Conservation (phyloP, 2,888 invertebrate genomes). For the Erebia aethiops region DNA sequence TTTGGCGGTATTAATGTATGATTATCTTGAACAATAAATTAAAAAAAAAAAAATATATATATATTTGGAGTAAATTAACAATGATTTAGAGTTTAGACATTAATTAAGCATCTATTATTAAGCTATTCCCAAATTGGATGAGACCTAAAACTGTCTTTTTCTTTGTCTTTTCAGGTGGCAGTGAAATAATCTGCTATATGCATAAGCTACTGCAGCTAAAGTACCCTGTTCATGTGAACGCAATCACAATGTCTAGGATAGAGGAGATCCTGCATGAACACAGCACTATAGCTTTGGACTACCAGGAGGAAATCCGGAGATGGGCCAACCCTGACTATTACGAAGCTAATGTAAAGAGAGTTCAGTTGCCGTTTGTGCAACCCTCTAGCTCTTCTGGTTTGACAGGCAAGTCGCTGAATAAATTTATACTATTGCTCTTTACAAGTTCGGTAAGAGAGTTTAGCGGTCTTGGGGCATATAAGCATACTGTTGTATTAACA, state of each 20-base stretch:
- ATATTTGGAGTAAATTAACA: too few species aligned
- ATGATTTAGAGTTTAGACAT: too few species aligned
- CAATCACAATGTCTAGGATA: constrained; percentile 92
- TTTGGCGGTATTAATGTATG: too few species aligned
- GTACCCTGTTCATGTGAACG: constrained; percentile 95
- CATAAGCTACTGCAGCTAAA: constrained; percentile 95
- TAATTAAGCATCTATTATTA: too few species aligned
- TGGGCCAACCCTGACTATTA: constrained; percentile 94
- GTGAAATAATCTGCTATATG: constrained; percentile 92
- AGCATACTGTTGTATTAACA: too few species aligned
- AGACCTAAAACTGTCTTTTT: constrained; percentile 16
- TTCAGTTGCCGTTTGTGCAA: constrained; percentile 92
- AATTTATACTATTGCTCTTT: background rate
- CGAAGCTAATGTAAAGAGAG: constrained; percentile 90
- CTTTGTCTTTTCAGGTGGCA: constrained; percentile 88
- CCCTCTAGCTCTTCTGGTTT: constrained; percentile 84
- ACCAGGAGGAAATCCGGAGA: constrained; percentile 88
- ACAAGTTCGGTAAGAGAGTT: too few species aligned
- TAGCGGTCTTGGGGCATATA: too few species aligned
- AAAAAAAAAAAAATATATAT: too few species aligned
- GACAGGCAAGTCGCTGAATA: constrained; percentile 67
- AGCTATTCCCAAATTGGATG: too few species aligned
- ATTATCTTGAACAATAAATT: too few species aligned
- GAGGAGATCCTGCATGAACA: constrained; percentile 94
- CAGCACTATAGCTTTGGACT: constrained; percentile 90